These are phyloP conservation scores for Epinephelus fuscoguttatus DNA, from an alignment of 2,113 vertebrate genomes.

Conservation along the genomic window DNA sequence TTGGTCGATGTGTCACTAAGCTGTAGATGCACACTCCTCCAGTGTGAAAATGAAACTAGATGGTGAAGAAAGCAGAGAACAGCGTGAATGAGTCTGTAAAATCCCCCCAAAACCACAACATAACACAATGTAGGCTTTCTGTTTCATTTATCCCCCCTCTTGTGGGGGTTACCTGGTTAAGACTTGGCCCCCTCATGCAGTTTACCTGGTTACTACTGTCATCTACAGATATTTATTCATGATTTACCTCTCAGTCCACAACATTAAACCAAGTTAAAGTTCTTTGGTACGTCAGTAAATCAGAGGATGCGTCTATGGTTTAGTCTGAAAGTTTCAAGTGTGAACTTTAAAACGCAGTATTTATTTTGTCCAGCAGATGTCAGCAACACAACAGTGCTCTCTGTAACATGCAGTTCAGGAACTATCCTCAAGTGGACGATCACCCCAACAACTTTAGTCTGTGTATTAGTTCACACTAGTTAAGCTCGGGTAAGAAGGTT, in stretches of 20 bases:
- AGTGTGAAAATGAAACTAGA: not conserved
- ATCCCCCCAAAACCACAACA: slow-evolving; percentile 20
- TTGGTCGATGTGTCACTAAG: not conserved
- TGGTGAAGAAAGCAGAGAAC: not conserved
- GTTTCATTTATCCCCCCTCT: not conserved
- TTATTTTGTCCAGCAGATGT: slow-evolving; percentile 51
- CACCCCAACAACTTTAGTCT: not conserved
- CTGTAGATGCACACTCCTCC: not conserved
- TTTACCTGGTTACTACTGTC: not conserved
- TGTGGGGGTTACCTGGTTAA: not conserved
- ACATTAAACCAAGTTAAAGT: not conserved
- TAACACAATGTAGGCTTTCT: not conserved
- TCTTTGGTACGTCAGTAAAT: not conserved
- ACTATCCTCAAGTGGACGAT: not conserved
- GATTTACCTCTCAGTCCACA: not conserved
- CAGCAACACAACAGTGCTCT: slow-evolving; percentile 18
- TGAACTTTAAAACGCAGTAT: not conserved
- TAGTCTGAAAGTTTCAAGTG: not conserved
- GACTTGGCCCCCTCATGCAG: not conserved
- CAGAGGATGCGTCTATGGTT: not conserved
- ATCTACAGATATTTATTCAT: too few relatives aligned
- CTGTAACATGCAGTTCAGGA: not conserved
- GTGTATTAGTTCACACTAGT: not conserved
- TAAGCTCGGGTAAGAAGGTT: not conserved
- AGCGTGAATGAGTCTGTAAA: not conserved